Evolutionary conservation across 2,888 invertebrate genomes (phyloP).

Genomic region (Netelia melanura): DNA sequence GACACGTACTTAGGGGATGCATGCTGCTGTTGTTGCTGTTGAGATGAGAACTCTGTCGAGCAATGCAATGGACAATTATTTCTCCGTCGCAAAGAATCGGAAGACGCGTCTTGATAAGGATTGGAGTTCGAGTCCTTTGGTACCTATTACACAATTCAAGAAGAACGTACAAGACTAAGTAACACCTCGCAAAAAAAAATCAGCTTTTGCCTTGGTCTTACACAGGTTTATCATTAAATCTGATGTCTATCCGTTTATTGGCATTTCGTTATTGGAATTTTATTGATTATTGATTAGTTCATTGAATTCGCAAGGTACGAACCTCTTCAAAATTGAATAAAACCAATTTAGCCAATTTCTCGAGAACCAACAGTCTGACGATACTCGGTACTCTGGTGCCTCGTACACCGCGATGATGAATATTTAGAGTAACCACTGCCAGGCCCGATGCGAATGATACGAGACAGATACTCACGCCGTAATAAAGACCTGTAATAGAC

Average conservation of each 20-base stretch:
- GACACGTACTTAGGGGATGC: slow-evolving; percentile 75
- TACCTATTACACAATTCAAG: slow-evolving; percentile 17
- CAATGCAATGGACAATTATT: slow-evolving; percentile 80
- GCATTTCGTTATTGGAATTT: not conserved
- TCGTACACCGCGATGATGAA: slow-evolving; percentile 93
- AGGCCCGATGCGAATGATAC: slow-evolving; percentile 93
- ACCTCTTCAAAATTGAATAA: slow-evolving; percentile 89
- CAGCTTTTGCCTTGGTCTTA: no score
- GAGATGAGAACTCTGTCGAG: slow-evolving; percentile 72
- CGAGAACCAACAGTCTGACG: slow-evolving; percentile 90
- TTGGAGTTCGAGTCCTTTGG: slow-evolving; percentile 57
- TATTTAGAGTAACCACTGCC: slow-evolving; percentile 93
- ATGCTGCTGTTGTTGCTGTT: slow-evolving; percentile 70
- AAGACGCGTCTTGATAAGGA: slow-evolving; percentile 63
- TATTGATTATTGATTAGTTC: not conserved
- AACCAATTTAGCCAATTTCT: slow-evolving; percentile 90
- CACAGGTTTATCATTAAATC: no score
- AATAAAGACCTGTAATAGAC: slow-evolving; percentile 89
- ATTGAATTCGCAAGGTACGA: slow-evolving; percentile 1
- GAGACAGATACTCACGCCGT: slow-evolving; percentile 93
- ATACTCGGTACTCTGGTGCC: slow-evolving; percentile 92
- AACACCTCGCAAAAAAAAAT: not conserved
- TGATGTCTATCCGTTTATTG: no score
- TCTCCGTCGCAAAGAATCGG: slow-evolving; percentile 74
- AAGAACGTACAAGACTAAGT: not conserved